Evolutionary conservation across 2,888 invertebrate species (phyloP).

Genomic region (Toxonevra muliebris): DNA sequence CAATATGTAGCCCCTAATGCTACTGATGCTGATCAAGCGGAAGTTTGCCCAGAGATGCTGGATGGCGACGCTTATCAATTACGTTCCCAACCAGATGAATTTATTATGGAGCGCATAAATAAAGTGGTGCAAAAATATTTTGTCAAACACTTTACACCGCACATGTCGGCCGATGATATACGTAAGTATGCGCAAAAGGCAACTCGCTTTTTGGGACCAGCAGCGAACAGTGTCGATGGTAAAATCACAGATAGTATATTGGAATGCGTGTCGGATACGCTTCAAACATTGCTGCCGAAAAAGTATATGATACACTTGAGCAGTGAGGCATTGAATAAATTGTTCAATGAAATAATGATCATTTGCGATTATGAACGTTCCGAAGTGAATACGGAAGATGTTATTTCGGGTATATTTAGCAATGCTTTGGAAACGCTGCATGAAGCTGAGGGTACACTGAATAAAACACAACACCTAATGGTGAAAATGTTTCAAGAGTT

Average conservation of each 20-base stretch:
- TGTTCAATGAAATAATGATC: constrained; percentile 57
- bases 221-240: constrained; percentile 59
- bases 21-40: constrained; percentile 42
- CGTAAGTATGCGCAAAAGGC: constrained; percentile 56
- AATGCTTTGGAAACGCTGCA: constrained; percentile 51
- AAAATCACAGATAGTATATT: constrained; percentile 56
- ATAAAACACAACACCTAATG: constrained; percentile 54
- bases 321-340: constrained; percentile 51
- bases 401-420: constrained; percentile 55
- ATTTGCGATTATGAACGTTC: constrained; percentile 56
- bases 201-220: constrained; percentile 58
- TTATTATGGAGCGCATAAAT: constrained; percentile 56
- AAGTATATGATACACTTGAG: constrained; percentile 57
- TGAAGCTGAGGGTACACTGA: constrained; percentile 44
- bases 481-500: constrained; percentile 53
- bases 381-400: constrained; percentile 56
- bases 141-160: constrained; percentile 48
- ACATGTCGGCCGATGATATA: constrained; percentile 52
- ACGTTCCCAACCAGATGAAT: constrained; percentile 56
- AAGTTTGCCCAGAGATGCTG: constrained; percentile 51
- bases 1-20: constrained; percentile 35
- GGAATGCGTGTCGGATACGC: constrained; percentile 55
- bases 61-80: constrained; percentile 51
- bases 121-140: constrained; percentile 58
- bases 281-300: constrained; percentile 58